These are phyloP conservation scores for Apantesis nais DNA, from an alignment of 2,888 invertebrate species.

Conservation along the genomic window DNA sequence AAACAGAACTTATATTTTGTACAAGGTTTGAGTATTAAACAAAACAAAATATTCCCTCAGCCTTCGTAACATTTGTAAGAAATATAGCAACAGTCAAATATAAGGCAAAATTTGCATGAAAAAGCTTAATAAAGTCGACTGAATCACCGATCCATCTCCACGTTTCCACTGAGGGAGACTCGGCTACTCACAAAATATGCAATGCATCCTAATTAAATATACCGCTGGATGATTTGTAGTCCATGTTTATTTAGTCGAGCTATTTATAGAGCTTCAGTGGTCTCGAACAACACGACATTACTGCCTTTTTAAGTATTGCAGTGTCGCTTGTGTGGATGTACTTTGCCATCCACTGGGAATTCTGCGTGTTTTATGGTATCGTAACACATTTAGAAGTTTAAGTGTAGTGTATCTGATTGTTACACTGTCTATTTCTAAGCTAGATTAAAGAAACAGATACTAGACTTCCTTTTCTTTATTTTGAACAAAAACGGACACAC, in stretches of 20 bases:
- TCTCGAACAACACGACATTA: slow-evolving; percentile 35
- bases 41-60: not conserved
- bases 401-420: not conserved
- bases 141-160: slow-evolving; percentile 9
- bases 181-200: slow-evolving; percentile 17
- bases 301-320: slow-evolving; percentile 44
- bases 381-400: slow-evolving; percentile 3
- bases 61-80: not conserved
- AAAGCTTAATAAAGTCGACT: slow-evolving; percentile 9
- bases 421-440: not conserved
- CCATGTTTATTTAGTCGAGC: slow-evolving; percentile 51
- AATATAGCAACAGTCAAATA: slow-evolving; percentile 7
- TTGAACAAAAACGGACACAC: not conserved
- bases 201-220: slow-evolving; percentile 57
- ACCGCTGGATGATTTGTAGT: slow-evolving; percentile 55
- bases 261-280: slow-evolving; percentile 58
- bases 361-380: slow-evolving; percentile 11
- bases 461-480: not conserved
- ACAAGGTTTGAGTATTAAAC: not conserved
- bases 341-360: not conserved
- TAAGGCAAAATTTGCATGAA: slow-evolving; percentile 6
- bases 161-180: not conserved
- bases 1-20: not conserved
- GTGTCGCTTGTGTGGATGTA: slow-evolving; percentile 19
- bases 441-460: not conserved